Evolutionary conservation across 2,113 vertebrate genomes (phyloP).

Genomic region (Bungarus multicinctus): DNA sequence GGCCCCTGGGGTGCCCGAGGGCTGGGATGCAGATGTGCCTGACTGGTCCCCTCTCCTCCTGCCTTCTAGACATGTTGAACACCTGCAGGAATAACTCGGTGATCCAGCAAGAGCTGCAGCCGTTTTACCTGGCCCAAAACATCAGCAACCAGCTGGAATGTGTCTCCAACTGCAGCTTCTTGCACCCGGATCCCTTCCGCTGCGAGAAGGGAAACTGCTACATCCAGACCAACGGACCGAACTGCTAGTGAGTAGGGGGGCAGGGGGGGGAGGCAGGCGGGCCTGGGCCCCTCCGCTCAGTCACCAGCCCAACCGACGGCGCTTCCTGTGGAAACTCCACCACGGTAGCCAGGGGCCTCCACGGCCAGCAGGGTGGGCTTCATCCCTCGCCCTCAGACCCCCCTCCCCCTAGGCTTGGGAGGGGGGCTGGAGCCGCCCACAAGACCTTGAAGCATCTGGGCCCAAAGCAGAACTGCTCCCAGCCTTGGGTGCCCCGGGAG

Average conservation of each 20-base stretch:
- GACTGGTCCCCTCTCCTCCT: background rate
- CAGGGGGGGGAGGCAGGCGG: background rate
- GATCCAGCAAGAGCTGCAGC: background rate
- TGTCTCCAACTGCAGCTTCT: conserved; percentile 16
- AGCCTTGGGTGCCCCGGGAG: background rate
- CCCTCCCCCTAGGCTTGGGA: background rate
- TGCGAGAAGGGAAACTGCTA: conserved; percentile 27
- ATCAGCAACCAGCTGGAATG: background rate
- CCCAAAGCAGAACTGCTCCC: background rate
- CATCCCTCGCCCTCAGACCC: background rate
- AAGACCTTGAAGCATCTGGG: background rate
- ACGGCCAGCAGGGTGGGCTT: background rate
- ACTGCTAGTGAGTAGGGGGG: conserved; percentile 27
- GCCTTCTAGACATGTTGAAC: background rate
- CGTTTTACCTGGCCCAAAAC: background rate
- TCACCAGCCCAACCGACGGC: background rate
- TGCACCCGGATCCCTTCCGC: background rate
- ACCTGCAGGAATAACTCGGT: rapidly evolving
- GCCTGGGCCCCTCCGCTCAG: background rate
- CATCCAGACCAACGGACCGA: background rate
- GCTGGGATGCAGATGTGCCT: background rate
- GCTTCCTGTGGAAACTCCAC: background rate
- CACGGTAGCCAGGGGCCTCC: no score
- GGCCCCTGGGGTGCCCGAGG: background rate
- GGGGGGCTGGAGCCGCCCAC: rapidly evolving